Evolutionary conservation across 2,113 vertebrate genomes (phyloP).

Genomic region (Pitta sordida): DNA sequence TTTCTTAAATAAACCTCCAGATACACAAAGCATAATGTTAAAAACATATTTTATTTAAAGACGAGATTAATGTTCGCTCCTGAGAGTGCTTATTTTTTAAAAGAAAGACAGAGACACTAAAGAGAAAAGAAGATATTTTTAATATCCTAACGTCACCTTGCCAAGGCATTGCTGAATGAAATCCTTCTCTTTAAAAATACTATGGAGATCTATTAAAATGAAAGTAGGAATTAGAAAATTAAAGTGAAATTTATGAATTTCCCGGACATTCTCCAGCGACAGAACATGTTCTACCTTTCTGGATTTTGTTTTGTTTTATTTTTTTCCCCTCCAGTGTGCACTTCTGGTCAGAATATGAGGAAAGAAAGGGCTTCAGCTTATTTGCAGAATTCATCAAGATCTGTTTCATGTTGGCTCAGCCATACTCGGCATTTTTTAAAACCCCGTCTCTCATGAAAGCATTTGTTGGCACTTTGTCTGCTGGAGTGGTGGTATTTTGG

Average conservation of each 20-base stretch:
- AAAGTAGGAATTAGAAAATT: constrained; percentile 30
- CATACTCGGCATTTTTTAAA: neutral
- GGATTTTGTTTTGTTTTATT: neutral
- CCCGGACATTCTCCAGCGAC: neutral
- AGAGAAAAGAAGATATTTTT: neutral
- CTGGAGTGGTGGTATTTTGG: neutral
- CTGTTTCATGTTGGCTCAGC: neutral
- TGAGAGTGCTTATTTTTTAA: neutral
- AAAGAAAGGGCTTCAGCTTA: neutral
- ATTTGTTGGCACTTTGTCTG: constrained; percentile 1
- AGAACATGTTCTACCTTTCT: neutral
- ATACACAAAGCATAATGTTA: neutral
- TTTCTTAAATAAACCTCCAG: neutral
- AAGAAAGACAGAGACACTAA: neutral
- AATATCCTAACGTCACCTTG: constrained; percentile 16
- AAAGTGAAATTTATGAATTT: constrained; percentile 8
- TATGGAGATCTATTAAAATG: constrained; percentile 34
- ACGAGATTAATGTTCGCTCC: neutral
- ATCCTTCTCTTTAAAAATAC: neutral
- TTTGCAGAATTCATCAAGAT: constrained; percentile 5
- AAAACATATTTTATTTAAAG: neutral
- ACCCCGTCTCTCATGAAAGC: neutral
- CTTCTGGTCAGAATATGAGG: neutral
- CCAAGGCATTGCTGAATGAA: constrained; percentile 2
- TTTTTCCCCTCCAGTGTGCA: neutral